Evolutionary conservation across 2,797 vertebrate genomes (phyloP).

Genomic region (Hypotaenidia okinawae): DNA sequence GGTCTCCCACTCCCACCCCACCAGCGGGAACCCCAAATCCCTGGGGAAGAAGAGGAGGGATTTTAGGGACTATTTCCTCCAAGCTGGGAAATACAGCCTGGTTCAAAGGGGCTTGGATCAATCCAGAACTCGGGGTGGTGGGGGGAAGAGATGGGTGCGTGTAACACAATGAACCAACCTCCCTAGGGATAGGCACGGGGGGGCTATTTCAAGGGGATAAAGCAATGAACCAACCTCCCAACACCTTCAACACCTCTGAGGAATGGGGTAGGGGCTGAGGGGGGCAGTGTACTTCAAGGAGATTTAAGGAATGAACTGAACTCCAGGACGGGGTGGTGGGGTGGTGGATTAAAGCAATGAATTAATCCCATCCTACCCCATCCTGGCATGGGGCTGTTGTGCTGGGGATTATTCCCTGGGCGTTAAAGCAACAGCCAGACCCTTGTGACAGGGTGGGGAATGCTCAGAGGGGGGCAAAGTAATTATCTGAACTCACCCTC

Average conservation of each 20-base stretch:
- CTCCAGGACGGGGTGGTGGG: neutral
- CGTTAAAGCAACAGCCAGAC: neutral
- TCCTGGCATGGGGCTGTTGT: neutral
- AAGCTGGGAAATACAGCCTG: neutral
- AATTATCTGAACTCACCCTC: neutral
- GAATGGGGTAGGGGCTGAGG: neutral
- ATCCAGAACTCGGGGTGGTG: fast-evolving
- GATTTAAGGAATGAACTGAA: neutral
- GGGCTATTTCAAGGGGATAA: neutral
- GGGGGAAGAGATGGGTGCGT: neutral
- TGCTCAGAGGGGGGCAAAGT: neutral
- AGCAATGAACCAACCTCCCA: neutral
- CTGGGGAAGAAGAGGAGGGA: neutral
- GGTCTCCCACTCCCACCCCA: neutral
- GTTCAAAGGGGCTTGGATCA: neutral
- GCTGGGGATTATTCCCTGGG: neutral
- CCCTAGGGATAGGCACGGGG: neutral
- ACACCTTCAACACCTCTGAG: neutral
- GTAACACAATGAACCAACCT: neutral
- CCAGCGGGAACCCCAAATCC: fast-evolving
- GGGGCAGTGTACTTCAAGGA: neutral
- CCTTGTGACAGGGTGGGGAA: neutral
- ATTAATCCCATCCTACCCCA: neutral
- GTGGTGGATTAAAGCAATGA: neutral
- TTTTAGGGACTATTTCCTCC: neutral